phyloP scores from a whole-genome alignment of 1,140 invertebrate species.

The Eubasilissa regina region DNA sequence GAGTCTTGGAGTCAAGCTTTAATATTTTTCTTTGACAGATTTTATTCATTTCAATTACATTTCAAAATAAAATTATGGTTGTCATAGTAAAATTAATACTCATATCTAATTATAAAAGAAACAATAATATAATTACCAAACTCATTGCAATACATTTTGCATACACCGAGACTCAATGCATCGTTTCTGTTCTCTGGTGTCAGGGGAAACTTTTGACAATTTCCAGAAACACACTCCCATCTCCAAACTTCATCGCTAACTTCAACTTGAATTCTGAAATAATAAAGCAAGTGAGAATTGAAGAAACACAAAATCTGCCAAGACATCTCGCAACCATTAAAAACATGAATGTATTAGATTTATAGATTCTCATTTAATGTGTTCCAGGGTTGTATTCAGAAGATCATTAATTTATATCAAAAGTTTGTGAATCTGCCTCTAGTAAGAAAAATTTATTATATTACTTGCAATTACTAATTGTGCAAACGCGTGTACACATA shows the following conservation, averaged over 20 bases:
- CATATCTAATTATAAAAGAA: neutral
- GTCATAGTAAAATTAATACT: no score
- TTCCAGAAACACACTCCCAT: constrained; percentile 72
- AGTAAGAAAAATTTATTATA: neutral
- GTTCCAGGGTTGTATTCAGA: neutral
- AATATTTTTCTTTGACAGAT: no score
- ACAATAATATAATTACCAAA: constrained; percentile 64
- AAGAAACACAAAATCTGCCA: neutral
- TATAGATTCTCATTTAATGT: neutral
- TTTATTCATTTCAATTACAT: no score
- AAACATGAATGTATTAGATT: neutral
- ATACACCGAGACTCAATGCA: constrained; percentile 75
- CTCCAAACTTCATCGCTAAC: constrained; percentile 65
- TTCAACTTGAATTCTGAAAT: constrained; percentile 20
- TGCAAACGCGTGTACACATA: no score
- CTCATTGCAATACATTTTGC: constrained; percentile 76
- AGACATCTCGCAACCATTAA: no score
- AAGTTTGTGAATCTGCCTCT: no score
- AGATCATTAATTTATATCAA: neutral
- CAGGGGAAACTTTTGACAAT: constrained; percentile 72
- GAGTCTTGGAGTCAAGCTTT: no score
- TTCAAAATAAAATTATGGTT: no score
- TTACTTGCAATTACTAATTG: neutral
- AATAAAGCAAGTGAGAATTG: neutral
- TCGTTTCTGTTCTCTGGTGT: constrained; percentile 68